These are phyloP conservation scores for Danionella dracula DNA, from an alignment of 2,797 vertebrate species.

Conservation along the genomic window DNA sequence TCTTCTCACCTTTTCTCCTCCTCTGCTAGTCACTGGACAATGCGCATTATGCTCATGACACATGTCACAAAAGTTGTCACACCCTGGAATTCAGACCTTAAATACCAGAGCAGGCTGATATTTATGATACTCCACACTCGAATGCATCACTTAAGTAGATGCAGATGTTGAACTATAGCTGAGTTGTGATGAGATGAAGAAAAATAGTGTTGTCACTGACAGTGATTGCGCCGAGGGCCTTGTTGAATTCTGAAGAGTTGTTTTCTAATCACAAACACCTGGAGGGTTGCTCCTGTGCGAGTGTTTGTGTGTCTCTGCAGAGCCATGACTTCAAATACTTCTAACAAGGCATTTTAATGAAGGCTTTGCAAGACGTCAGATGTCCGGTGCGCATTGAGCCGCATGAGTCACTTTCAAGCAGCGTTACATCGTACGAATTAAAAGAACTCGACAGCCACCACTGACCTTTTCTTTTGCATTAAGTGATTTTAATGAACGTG, in stretches of 20 bases:
- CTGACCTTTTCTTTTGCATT: constrained; percentile 29
- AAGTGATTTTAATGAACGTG: constrained; percentile 29
- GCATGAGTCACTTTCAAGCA: constrained; percentile 24
- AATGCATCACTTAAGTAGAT: constrained; percentile 61
- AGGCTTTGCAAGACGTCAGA: constrained; percentile 31
- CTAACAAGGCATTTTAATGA: constrained; percentile 46
- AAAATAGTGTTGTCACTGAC: constrained; percentile 53
- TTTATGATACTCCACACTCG: constrained; percentile 43
- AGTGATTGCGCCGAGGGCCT: constrained; percentile 61
- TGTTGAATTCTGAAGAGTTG: constrained; percentile 69
- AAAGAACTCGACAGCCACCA: constrained; percentile 21
- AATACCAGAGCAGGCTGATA: too few relatives aligned
- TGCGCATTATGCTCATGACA: constrained; percentile 70
- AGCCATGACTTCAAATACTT: constrained; percentile 44
- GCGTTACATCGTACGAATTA: too few relatives aligned
- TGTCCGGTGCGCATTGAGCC: constrained; percentile 15
- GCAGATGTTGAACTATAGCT: constrained; percentile 54
- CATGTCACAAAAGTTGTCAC: constrained; percentile 59
- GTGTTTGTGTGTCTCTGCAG: constrained; percentile 38
- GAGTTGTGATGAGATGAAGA: constrained; percentile 49
- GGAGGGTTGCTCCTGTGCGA: constrained; percentile 65
- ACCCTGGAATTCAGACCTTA: constrained; percentile 63
- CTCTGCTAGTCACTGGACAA: too few relatives aligned
- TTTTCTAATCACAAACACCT: constrained; percentile 79
- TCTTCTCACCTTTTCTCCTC: too few relatives aligned